Base-by-base conservation (phyloP, 1,140 invertebrate genomes). In the Drosophila leontia region DNA sequence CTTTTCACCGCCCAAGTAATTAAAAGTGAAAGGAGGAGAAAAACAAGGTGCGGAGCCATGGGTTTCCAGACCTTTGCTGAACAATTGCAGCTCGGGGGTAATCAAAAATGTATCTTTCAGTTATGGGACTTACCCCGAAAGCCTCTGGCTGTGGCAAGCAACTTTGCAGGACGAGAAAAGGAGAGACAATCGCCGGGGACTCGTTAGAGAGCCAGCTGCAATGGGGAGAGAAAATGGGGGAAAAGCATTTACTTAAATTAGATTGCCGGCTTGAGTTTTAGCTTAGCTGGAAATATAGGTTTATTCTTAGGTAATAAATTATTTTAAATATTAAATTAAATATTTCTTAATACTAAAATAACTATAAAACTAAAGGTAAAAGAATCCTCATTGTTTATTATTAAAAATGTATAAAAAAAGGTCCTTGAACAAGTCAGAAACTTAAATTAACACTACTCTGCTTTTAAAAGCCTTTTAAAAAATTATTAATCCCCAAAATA, bases 231-330 rank as follows among this genome's bases (percentile, higher is more conserved):
- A 71, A 55, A 55, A 72, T 68, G 42, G 56, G 44, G 64, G 41
- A 72, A 83, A 80, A 67, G 72, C 80, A 81, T 84, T 78, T 69
- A 84, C 70, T 79, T 80, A 84, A 88, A 87, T 84, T 87, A 87
- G 53, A 75, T 88, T 78, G 59, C 44, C 47, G 62, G 11, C 11
- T 58, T 17, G 17, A 35, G 34, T 48, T 37, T 9, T 15, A 13
- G 37, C 7, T 35, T n/a, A 3, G 11, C 8, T 15, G 3, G 12
- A 15, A 23, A 11, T 1, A 37, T 0, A 9, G 12, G 13, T 3
- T 35, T 19, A 19, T 50, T 8, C 1, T 15, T 9, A 55, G 7
- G 3, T n/a, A n/a, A 29, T 23, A 29, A 6, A 29, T 7, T 26
- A 29, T 29, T 29, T 29, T 29, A 1, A 6, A 29, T 29, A 29